Percentiles rank a stretch among this genome's conserved stretches.
These are phyloP conservation scores for Pseudoips prasinana DNA, from an alignment of 2,888 invertebrate species.

Conservation along the genomic window DNA sequence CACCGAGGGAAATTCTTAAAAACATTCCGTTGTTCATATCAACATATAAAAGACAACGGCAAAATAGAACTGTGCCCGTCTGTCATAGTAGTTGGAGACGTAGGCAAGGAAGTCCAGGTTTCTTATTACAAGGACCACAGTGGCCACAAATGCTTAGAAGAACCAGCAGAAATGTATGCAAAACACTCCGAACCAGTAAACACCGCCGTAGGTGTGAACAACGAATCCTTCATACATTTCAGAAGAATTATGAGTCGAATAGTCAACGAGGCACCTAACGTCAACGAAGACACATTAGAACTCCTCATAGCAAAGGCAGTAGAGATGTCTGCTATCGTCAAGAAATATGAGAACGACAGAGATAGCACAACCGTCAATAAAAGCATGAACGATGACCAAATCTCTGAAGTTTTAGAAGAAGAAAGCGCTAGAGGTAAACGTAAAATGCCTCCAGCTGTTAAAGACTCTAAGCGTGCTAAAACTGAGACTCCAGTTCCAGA, in stretches of 20 bases:
- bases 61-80: slow-evolving; percentile 50
- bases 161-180: slow-evolving; percentile 32
- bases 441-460: slow-evolving; percentile 7
- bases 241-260: slow-evolving; percentile 49
- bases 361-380: slow-evolving; percentile 21
- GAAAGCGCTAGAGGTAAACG: slow-evolving; percentile 9
- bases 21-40: slow-evolving; percentile 46
- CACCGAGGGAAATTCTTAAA: slow-evolving; percentile 36
- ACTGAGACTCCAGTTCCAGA: background rate
- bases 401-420: slow-evolving; percentile 23
- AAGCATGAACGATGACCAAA: slow-evolving; percentile 40
- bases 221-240: slow-evolving; percentile 47
- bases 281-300: slow-evolving; percentile 39
- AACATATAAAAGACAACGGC: slow-evolving; percentile 4
- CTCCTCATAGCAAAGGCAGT: slow-evolving; percentile 46
- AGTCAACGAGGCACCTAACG: slow-evolving; percentile 38
- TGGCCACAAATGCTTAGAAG: slow-evolving; percentile 32
- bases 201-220: slow-evolving; percentile 18
- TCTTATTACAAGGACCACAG: slow-evolving; percentile 50
- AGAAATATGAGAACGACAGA: slow-evolving; percentile 25
- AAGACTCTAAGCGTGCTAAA: slow-evolving; percentile 5
- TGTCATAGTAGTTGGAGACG: slow-evolving; percentile 38
- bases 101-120: slow-evolving; percentile 49
- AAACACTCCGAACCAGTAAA: slow-evolving; percentile 40
- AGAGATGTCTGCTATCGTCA: slow-evolving; percentile 50